Base-by-base conservation (phyloP, 2,113 vertebrate genomes). In the Aspiorhynchus laticeps region DNA sequence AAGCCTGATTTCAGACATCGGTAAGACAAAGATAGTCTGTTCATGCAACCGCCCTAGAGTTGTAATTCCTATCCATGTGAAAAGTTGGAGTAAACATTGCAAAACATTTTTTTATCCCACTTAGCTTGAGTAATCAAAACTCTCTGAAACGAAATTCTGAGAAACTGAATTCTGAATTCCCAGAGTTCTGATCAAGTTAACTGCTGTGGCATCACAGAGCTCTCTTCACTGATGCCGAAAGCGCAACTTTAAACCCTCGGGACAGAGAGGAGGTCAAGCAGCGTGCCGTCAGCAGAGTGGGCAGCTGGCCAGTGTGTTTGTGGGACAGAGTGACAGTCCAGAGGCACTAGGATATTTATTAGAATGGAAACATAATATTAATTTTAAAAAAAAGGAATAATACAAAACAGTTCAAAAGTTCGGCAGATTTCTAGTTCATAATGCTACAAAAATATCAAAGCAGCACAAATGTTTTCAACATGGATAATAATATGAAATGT, bases 11-110 rank as follows among this genome's bases (percentile, higher is more conserved):
- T 86, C 81, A 48, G 80, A 61, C 73, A 43, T 86, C 86, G 15
- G 80, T 63, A 74, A 84, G 80, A 92, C 87, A 90, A 92, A 89
- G 91, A 86, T 3, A 1, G 63, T 83, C 80, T 83, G 80, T 83
- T 51, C 26, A 77, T 90, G 80, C n/a, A 91, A 87, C 87, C 85
- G 82, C 59, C 87, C 48, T 41, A 87, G 75, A 88, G 84, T 31
- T 87, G 81, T 67, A 56, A 87, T 87, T 91, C 86, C 88, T 74
- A 61, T 63, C 69, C 91, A 91, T 90, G 90, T 91, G 80, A 41
- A 2, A 88, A 82, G 69, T 85, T 73, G 88, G 81, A 86, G 88
- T 88, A 88, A 73, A 38, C 69, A 73, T 24, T 24, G 75, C 46
- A 77, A 21, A 77, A n/a, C n/a, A n/a, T n/a, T n/a, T n/a, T 46